Base-by-base conservation (phyloP, 1,140 invertebrate species). In the Cotesia chilonis region DNA sequence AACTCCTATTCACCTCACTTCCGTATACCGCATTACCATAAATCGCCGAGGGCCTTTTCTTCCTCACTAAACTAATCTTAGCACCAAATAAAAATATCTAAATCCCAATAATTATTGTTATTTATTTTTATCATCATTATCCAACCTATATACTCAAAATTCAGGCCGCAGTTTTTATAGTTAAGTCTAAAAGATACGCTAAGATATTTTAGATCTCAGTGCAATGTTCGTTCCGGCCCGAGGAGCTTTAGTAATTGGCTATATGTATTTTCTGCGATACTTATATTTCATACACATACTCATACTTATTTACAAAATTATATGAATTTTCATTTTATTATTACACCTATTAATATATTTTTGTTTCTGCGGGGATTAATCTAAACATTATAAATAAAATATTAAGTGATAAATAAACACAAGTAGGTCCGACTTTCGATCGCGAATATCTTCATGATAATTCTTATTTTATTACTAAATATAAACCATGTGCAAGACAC, bases 191-290 rank as follows among this genome's bases (percentile, higher is more conserved):
- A 74, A 68, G 73, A 65, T 70, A 70, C 70, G 65, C 72, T 72
- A 74, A 73, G 76, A 79, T 70, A 75, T 71, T 71, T 59, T 59
- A 59, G 57, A 37, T 51, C 68, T 73, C 82, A 74, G 84, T 79
- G 82, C 85, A 86, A 86, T 74, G 84, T 81, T 70, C 85, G 83
- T 86, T 86, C 83, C 85, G 83, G 83, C 75, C 83, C 79, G 78
- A 67, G 77, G 79, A 67, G 73, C 79, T 77, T 52, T 77, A 70
- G 78, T 85, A 85, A 86, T 85, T 86, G 70, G 59, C 67, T 52
- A 54, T 52, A 63, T 60, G 64, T 14, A 17, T 9, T 47, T 47
- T 47, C 41, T 47, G 41, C 41, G 10, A 47, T 47, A 47, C 10
- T 47, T 47, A 47, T 47, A 28, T 28, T 28, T 28, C 28, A 28